Evolutionary conservation across 2,797 vertebrate species (phyloP), one percentile per base, ranked within the genome.

Genomic region (Chrysolophus pictus): DNA sequence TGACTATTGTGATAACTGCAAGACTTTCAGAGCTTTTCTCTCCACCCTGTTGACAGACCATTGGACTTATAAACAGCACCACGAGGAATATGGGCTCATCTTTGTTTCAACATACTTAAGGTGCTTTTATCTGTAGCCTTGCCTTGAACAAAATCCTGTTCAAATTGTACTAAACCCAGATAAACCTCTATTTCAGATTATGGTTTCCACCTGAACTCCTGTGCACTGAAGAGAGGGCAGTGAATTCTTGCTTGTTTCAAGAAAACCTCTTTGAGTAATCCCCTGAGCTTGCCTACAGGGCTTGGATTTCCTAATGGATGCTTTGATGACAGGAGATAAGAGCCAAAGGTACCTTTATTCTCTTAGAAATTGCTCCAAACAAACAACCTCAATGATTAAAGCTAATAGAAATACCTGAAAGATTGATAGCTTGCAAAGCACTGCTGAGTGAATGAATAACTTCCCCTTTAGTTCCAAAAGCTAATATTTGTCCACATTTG

Each of bases 241-340:
- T 62, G 41, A 97, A 98, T 97, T 97, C 97, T 95, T 97, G 93
- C 92, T 95, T 85, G 84, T 96, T 97, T 97, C 95, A 95, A 95
- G 96, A 97, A 97, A 97, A 97, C 94, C 97, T 97, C 97, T 97
- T 93, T 86, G 96, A 97, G 97, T 98, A 98, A 98, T 98, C 98
- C 97, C 97, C 97, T 97, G 97, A 98, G 97, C 97, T 96, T 97
- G 95, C 97, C 97, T 97, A 95, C 95, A 85, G 97, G 97, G 96
- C 97, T 98, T 97, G 95, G 88, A 96, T 97, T 97, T 97, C 97
- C 97, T 98, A 98, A 98, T 98, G 97, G 97, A 97, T 97, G 97
- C 97, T 98, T 98, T 98, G 98, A 98, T 98, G 98, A 98, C 97
- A 98, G 97, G 97, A 98, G 98, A 98, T 98, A 98, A 98, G 98